Conservation (phyloP, 2,888 invertebrate genomes). For the Anoncus sp. region DNA sequence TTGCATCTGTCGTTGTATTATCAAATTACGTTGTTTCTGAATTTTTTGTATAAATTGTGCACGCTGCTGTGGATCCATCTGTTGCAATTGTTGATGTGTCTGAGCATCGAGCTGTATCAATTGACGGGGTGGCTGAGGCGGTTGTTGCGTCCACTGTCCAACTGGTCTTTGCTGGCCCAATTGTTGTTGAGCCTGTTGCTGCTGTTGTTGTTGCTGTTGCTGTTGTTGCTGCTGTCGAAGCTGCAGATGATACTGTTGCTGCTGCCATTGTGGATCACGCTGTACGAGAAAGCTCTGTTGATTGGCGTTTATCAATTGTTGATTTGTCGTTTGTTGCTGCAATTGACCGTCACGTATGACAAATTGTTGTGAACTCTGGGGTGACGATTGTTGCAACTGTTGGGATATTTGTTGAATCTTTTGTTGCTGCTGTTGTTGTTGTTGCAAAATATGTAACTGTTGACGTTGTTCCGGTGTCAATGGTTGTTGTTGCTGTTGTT, state of each 20-base stretch:
- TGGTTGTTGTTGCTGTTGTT: conserved; percentile 81
- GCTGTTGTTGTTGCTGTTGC: conserved; percentile 83
- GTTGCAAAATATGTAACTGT: conserved; percentile 84
- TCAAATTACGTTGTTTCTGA: conserved; percentile 86
- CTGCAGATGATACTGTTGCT: conserved; percentile 84
- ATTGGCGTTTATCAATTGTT: conserved; percentile 79
- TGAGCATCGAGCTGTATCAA: conserved; percentile 93
- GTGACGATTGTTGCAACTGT: conserved; percentile 83
- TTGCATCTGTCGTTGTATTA: conserved; percentile 86
- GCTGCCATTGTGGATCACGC: conserved; percentile 87
- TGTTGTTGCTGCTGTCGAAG: conserved; percentile 83
- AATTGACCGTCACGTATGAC: conserved; percentile 82
- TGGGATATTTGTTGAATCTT: conserved; percentile 83
- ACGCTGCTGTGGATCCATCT: conserved; percentile 91
- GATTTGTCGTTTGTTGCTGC: conserved; percentile 81
- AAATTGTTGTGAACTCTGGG: conserved; percentile 80
- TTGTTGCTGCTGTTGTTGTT: conserved; percentile 85
- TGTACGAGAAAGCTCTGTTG: conserved; percentile 82
- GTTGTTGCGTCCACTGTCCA: conserved; percentile 84
- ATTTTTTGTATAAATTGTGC: conserved; percentile 92
- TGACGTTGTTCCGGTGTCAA: conserved; percentile 79
- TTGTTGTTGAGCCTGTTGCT: conserved; percentile 82
- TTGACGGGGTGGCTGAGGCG: conserved; percentile 86
- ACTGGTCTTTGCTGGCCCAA: conserved; percentile 78
- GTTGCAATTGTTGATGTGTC: conserved; percentile 92